phyloP scores from a whole-genome alignment of 2,888 invertebrate species.

The Abscondita cerata region DNA sequence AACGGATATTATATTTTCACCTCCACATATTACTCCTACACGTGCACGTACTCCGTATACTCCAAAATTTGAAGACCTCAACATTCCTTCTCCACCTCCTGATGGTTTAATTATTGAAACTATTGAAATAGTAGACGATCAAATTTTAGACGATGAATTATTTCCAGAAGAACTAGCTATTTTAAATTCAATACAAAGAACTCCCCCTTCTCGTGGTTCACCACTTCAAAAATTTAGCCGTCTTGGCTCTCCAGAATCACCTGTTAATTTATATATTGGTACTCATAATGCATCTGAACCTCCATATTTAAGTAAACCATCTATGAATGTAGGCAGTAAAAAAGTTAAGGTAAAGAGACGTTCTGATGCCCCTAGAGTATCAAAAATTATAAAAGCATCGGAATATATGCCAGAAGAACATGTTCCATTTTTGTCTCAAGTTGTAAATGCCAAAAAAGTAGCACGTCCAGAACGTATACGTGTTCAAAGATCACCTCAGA shows the following conservation, averaged over 20 bases:
- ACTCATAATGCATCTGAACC: not conserved
- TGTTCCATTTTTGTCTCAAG: slow-evolving; percentile 18
- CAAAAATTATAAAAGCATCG: slow-evolving; percentile 1
- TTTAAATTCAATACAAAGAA: not conserved
- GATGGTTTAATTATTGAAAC: not conserved
- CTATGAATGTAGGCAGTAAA: not conserved
- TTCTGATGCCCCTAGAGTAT: not conserved
- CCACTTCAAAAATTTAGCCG: not conserved
- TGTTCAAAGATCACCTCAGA: not conserved
- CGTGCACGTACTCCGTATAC: no score
- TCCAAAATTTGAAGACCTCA: no score
- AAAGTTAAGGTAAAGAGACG: not conserved
- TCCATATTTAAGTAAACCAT: not conserved
- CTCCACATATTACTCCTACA: not conserved
- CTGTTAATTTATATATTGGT: not conserved
- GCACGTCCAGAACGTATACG: not conserved
- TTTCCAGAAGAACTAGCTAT: slow-evolving; percentile 1
- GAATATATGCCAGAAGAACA: slow-evolving; percentile 13
- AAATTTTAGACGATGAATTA: slow-evolving; percentile 3
- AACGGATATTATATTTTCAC: not conserved
- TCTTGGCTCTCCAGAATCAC: slow-evolving; percentile 6
- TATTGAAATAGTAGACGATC: not conserved
- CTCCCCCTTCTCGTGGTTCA: not conserved
- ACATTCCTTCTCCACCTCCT: no score
- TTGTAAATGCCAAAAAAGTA: slow-evolving; percentile 7